A percentile compares a stretch with the other conserved stretches of the same genome.
Conservation (phyloP, 2,113 vertebrate species). For the Percina caprodes region DNA sequence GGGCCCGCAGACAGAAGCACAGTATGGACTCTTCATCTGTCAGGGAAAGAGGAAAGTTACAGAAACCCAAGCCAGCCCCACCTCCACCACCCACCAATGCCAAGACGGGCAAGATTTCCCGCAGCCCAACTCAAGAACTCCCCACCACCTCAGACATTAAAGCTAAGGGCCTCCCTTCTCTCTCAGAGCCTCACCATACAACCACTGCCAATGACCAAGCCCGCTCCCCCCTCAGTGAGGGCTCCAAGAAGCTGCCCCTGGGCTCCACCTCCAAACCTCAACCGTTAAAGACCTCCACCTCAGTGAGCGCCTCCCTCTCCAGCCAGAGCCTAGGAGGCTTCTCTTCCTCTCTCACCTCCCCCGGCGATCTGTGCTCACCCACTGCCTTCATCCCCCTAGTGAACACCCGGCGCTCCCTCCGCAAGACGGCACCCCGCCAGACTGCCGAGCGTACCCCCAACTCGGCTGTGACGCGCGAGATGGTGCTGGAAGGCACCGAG, state of each 20-base stretch:
- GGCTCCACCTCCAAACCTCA: slow-evolving; percentile 88
- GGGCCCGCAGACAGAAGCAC: slow-evolving; percentile 88
- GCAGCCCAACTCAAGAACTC: slow-evolving; percentile 87
- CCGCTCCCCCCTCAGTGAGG: slow-evolving; percentile 69
- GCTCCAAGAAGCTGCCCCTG: slow-evolving; percentile 86
- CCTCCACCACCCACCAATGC: slow-evolving; percentile 86
- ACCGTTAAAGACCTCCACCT: slow-evolving; percentile 79
- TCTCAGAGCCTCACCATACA: slow-evolving; percentile 77
- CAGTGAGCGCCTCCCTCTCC: slow-evolving; percentile 70
- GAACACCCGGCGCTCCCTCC: slow-evolving; percentile 91
- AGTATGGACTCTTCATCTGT: slow-evolving; percentile 78
- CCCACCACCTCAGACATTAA: slow-evolving; percentile 78
- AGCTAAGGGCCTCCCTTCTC: slow-evolving; percentile 78
- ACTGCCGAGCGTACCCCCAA: slow-evolving; percentile 89
- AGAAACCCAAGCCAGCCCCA: slow-evolving; percentile 92
- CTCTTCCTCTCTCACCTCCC: slow-evolving; percentile 57
- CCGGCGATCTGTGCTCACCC: slow-evolving; percentile 80
- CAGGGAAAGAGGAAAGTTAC: slow-evolving; percentile 89
- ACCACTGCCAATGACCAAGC: slow-evolving; percentile 79
- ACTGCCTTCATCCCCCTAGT: slow-evolving; percentile 93
- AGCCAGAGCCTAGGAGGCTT: slow-evolving; percentile 70
- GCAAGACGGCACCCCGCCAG: slow-evolving; percentile 91
- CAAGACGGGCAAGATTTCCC: slow-evolving; percentile 86
- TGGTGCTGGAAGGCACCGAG: slow-evolving; percentile 91
- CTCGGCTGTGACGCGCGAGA: slow-evolving; percentile 91